Evolutionary conservation across 2,113 vertebrate species (phyloP).

Genomic region (Neomonachus schauinslandi): DNA sequence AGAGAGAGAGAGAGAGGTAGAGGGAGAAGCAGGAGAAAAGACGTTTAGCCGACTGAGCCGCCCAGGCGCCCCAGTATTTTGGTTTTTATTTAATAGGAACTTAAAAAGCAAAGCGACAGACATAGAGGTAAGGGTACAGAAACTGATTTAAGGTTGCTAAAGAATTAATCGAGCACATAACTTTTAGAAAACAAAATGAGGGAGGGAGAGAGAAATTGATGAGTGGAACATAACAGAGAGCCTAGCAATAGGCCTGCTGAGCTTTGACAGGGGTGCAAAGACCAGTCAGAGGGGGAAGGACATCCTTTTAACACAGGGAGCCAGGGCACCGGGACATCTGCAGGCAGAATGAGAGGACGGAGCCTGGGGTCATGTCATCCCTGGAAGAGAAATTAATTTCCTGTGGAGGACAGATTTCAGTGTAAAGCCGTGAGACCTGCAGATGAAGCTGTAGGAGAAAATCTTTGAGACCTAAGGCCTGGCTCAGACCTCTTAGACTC

Average conservation of each 20-base stretch:
- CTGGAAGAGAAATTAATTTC: neutral
- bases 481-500: neutral
- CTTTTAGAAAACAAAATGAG: neutral
- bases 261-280: neutral
- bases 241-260: too few species aligned
- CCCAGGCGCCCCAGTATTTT: neutral
- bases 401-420: neutral
- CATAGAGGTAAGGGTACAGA: neutral
- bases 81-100: neutral
- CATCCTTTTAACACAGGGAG: neutral
- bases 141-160: neutral
- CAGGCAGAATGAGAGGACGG: neutral
- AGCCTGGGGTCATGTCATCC: neutral
- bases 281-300: neutral
- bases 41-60: rapidly evolving
- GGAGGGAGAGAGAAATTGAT: neutral
- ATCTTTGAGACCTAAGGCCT: neutral
- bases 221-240: neutral
- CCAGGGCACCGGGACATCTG: neutral
- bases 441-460: neutral
- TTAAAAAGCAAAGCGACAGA: neutral
- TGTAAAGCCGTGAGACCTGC: neutral
- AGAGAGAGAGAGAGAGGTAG: too few species aligned
- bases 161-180: neutral
- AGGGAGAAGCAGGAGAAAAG: too few species aligned